Base-by-base conservation (phyloP, 2,797 vertebrate genomes). In the Spondyliosoma cantharus region DNA sequence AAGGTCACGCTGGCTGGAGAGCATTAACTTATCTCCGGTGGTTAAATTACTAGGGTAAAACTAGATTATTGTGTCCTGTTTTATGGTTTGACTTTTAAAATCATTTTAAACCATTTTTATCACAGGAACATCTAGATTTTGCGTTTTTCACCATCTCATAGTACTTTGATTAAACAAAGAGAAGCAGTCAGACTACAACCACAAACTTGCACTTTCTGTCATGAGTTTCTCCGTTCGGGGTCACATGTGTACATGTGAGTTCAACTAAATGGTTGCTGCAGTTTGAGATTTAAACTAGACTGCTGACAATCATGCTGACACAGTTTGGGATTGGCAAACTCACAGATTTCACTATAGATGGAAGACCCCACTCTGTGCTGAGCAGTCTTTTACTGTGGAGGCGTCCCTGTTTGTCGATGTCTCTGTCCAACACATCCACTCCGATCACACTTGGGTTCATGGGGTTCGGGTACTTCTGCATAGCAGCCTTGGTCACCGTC, bases 381-480 rank as follows among this genome's bases (percentile, higher is more conserved):
- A 99, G 97, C 17, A 99, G 95, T 0, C 97, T 88, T 86, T 96
- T 96, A 90, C 98, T 99, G 93, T 98, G 96, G 76, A 99, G 87
- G 64, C 97, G 95, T 60, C 98, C 98, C 11, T 92, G 92, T 14
- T 85, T 80, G 83, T 99, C 98, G 3, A 99, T 20, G 0, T 83
- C 89, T 79, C 98, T 93, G 89, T 96, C 95, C 90, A 99, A 88
- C 8, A 99, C 98, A 20, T 99, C 98, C 0, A 99, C 97, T 0
- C 98, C 98, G 6, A 98, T 94, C 89, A 99, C 98, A 0, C 93
- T 97, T 5, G 98, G 96, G 90, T 98, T 99, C 98, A 99, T 99
- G 20, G 98, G 98, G 59, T 99, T 99, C 1, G 98, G 98, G 60
- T 99, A 99, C 53, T 99, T 99, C 94, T 97, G 96, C 98, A 99